These are phyloP conservation scores for Aurelia sp. DNA, from an alignment of 30 jellyfish, hydroid and myxozoan genomes.

Conservation along the genomic window DNA sequence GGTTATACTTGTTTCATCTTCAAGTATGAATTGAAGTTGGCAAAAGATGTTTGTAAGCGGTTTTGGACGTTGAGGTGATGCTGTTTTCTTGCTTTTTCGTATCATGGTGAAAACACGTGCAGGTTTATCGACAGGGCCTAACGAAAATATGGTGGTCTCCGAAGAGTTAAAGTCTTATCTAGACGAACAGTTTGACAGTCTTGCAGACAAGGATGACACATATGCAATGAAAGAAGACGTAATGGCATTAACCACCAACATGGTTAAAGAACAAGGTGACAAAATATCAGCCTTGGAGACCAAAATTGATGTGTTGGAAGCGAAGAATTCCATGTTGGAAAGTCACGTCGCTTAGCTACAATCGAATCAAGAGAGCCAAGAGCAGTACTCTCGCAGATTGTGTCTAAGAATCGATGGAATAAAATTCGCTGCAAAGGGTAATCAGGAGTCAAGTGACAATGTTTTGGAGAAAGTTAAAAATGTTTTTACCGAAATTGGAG, in stretches of 20 bases:
- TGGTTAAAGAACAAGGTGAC: not conserved
- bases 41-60: not conserved
- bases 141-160: slow-evolving; percentile 17
- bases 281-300: slow-evolving; percentile 1
- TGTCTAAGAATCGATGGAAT: not conserved
- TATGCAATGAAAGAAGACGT: not conserved
- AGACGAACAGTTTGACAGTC: slow-evolving; percentile 8
- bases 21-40: slow-evolving; percentile 1
- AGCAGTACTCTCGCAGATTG: too few species aligned
- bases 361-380: not conserved
- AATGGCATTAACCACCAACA: not conserved
- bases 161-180: slow-evolving; percentile 2
- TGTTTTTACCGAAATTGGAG: too few species aligned
- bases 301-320: not conserved
- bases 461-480: too few species aligned
- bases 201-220: slow-evolving; percentile 6
- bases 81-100: not conserved
- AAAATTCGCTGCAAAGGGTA: slow-evolving; percentile 6
- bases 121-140: slow-evolving; percentile 28
- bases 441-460: slow-evolving; percentile 15
- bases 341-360: slow-evolving; percentile 9
- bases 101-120: slow-evolving; percentile 17
- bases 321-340: not conserved
- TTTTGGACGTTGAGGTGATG: slow-evolving; percentile 7
- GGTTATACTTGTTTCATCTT: slow-evolving; percentile 7